Percentiles rank a stretch among this genome's conserved stretches.
phyloP scores from a whole-genome alignment of 2,113 vertebrate genomes.

The Melanocharis versteri region DNA sequence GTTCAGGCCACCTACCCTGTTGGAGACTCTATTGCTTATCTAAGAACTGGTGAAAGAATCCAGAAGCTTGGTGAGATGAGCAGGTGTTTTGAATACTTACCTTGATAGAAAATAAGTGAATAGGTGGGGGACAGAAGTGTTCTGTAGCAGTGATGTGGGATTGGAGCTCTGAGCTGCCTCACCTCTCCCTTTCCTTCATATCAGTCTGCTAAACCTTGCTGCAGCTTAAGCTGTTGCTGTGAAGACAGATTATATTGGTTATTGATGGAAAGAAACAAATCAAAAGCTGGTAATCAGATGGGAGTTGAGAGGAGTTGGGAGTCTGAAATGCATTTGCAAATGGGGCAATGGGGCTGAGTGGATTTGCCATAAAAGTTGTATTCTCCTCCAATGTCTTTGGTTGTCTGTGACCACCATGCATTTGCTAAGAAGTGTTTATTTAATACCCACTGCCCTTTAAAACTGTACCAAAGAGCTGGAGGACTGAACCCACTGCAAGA shows the following conservation, averaged over 20 bases:
- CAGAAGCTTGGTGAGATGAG: neutral
- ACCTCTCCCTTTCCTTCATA: neutral
- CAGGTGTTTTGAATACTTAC: neutral
- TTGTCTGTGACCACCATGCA: neutral
- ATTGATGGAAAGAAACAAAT: neutral
- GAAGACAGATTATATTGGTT: neutral
- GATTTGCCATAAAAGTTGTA: neutral
- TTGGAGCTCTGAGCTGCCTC: neutral
- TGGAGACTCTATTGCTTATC: neutral
- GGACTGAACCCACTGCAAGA: neutral
- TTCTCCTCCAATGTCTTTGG: neutral
- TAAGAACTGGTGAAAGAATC: neutral
- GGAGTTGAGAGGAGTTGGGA: neutral
- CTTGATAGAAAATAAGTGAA: neutral
- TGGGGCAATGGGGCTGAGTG: rapidly evolving
- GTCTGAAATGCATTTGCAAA: neutral
- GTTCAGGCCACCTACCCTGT: neutral
- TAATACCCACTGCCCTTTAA: neutral
- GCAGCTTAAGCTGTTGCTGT: neutral
- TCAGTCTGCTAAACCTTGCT: neutral
- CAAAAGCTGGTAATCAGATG: neutral
- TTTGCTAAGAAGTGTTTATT: neutral
- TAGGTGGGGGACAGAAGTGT: neutral
- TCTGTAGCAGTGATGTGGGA: neutral
- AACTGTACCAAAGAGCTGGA: neutral